Evolutionary conservation across 2,888 invertebrate genomes (phyloP).

Genomic region (Seladonia tumulorum): DNA sequence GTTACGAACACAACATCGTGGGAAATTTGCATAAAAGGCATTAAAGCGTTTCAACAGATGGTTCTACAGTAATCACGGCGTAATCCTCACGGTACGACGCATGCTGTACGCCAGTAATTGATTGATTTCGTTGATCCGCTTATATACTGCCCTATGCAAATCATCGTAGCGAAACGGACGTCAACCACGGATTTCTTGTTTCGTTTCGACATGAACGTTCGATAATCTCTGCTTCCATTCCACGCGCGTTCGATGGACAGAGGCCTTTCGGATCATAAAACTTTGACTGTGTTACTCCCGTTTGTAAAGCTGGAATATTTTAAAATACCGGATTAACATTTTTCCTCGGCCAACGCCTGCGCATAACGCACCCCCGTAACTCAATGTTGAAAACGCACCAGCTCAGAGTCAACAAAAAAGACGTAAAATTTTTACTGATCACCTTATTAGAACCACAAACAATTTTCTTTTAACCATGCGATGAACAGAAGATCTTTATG

Average conservation of each 20-base stretch:
- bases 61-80: conserved; percentile 69
- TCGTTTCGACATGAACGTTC: conserved; percentile 32
- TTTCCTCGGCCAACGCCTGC: neutral
- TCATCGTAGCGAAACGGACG: conserved; percentile 62
- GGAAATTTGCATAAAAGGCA: conserved; percentile 72
- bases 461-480: neutral
- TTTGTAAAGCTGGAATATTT: neutral
- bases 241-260: neutral
- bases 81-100: conserved; percentile 70
- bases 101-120: conserved; percentile 66
- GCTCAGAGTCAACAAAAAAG: neutral
- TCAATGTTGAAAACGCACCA: neutral
- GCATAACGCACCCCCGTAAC: neutral
- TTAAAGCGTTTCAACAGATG: conserved; percentile 72
- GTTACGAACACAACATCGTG: conserved; percentile 59
- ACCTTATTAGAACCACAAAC: neutral
- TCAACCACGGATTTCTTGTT: conserved; percentile 57
- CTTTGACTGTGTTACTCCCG: neutral
- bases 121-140: conserved; percentile 74
- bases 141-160: conserved; percentile 71
- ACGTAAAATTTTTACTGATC: neutral
- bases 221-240: conserved; percentile 9
- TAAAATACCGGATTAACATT: conserved; percentile 4
- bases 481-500: neutral
- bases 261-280: neutral